Base-by-base conservation (phyloP, 2,888 invertebrate species). In the Xanthia icteritia region DNA sequence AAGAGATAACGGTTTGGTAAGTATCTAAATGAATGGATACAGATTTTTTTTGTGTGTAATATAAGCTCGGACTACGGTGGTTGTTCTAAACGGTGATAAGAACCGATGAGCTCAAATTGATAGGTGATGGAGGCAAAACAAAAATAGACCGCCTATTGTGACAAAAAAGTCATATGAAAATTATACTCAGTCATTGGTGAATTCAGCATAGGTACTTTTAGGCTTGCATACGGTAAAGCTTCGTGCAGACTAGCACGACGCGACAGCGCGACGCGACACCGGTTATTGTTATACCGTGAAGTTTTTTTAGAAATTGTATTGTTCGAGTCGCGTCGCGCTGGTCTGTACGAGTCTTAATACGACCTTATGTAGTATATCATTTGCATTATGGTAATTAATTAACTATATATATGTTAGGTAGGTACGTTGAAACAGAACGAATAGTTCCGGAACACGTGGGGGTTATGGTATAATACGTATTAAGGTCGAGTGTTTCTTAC, bases 1-100 rank as follows among this genome's bases (percentile, higher is more conserved):
- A 91, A 91, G 23, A 83, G 58, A 69, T 54, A 11, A 48, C 9
- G 8, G 23, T 27, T 5, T 51, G 2, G 13, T 81, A 1, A 68
- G 23, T 42, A 36, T 8, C 39, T 39, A 42, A 42, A 61, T 36
- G 0, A 5, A 42, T 61, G 20, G 4, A 51, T 20, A 51, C 20
- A 58, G 9, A 36, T n/a, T n/a, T 39, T 17, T 20, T 56, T 17
- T 64, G n/a, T 23, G 9, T 27, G 54, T 54, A 23, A 8, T 11
- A 0, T 9, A 42, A 54, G 20, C 48, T 51, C n/a, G 17, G 27
- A 27, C 42, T 42, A 42, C 65, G 20, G 48, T 51, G 20, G 48
- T 17, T 17, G 48, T 48, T 48, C 17, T 5, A 48, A 48, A 48
- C 48, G 6, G 51, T 20, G 51, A 20, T 20, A 71, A n/a, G 0